phyloP scores from a whole-genome alignment of 2,113 vertebrate genomes.

The Takifugu bimaculatus region DNA sequence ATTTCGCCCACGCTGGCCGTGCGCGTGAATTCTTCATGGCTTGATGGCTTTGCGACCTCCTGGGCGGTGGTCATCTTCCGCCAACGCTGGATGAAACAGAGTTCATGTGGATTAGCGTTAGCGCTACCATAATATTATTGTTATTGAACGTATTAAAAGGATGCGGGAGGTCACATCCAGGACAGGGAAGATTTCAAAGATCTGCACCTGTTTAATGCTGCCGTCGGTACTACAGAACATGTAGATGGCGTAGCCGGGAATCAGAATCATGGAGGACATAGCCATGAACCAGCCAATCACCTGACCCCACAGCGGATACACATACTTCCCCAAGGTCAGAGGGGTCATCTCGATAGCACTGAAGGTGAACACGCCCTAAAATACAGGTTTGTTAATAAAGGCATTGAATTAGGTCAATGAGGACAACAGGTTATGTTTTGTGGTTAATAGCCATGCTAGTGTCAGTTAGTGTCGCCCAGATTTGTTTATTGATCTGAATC shows the following conservation, averaged over 20 bases:
- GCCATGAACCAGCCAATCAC: slow-evolving; percentile 86
- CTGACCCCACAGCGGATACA: slow-evolving; percentile 87
- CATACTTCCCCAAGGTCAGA: slow-evolving; percentile 81
- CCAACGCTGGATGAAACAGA: slow-evolving; percentile 74
- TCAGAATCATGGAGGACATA: slow-evolving; percentile 85
- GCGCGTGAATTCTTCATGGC: slow-evolving; percentile 69
- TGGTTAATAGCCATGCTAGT: not conserved
- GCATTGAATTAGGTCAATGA: not conserved
- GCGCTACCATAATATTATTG: no score
- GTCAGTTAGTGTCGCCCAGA: not conserved
- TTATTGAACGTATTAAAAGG: no score
- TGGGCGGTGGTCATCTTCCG: slow-evolving; percentile 78
- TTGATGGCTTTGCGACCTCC: slow-evolving; percentile 56
- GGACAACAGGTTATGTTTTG: not conserved
- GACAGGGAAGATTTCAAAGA: not conserved
- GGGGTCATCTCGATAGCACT: slow-evolving; percentile 89
- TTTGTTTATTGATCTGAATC: not conserved
- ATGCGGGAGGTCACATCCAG: no score
- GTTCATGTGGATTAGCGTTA: not conserved
- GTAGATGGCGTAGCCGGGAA: slow-evolving; percentile 84
- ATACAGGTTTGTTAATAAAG: not conserved
- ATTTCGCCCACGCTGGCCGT: slow-evolving; percentile 67
- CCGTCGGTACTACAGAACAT: slow-evolving; percentile 78
- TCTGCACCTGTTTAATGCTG: slow-evolving; percentile 51
- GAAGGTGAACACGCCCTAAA: slow-evolving; percentile 83